Evolutionary conservation across 2,113 vertebrate genomes (phyloP).

Genomic region (Neogobius melanostomus): DNA sequence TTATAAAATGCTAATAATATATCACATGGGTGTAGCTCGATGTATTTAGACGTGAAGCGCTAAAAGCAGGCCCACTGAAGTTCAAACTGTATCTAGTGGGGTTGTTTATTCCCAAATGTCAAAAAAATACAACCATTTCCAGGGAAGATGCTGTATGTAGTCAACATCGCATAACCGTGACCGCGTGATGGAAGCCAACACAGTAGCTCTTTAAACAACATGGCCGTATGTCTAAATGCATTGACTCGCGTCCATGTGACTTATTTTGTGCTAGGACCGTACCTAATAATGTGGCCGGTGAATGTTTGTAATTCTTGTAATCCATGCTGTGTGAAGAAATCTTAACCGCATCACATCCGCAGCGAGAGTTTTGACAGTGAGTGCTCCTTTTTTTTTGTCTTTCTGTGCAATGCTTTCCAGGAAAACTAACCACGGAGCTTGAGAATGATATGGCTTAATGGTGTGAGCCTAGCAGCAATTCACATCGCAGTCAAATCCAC

Average conservation of each 20-base stretch:
- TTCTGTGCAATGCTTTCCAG: constrained; percentile 12
- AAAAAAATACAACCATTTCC: too few species aligned
- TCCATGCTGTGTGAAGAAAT: constrained; percentile 38
- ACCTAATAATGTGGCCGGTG: not conserved
- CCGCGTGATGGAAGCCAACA: too few species aligned
- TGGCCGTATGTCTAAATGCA: not conserved
- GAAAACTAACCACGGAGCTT: constrained; percentile 26
- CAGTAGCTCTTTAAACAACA: not conserved
- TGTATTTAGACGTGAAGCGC: too few species aligned
- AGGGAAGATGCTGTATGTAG: too few species aligned
- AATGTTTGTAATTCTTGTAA: constrained; percentile 27
- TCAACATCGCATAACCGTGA: too few species aligned
- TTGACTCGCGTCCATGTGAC: not conserved
- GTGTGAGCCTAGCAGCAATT: not conserved
- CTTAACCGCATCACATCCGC: constrained; percentile 48
- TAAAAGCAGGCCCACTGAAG: too few species aligned
- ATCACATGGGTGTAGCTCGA: not conserved
- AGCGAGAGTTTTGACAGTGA: constrained; percentile 36
- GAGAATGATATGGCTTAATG: constrained; percentile 22
- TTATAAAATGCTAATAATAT: not conserved
- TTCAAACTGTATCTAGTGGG: too few species aligned
- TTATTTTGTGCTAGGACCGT: not conserved
- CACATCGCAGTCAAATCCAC: not conserved
- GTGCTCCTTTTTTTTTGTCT: constrained; percentile 21
- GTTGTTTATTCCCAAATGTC: too few species aligned